Evolutionary conservation across 2,797 vertebrate genomes (phyloP), one percentile per base, ranked within the genome.

Genomic region (Triplophysa yarkandensis): DNA sequence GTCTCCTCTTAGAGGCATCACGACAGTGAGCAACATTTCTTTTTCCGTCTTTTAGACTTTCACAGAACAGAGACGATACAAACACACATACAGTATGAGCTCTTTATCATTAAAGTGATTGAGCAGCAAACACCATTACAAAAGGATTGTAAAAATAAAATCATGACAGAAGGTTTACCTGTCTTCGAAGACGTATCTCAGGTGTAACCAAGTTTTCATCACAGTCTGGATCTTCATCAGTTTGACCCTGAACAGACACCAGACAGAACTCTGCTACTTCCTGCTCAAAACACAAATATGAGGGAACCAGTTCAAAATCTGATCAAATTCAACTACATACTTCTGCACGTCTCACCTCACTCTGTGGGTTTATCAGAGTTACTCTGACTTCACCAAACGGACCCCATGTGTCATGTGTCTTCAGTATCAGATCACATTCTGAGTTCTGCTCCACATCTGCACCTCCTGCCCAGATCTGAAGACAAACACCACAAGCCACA

Each of bases 11-110:
- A 66, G 68, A 68, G 82, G 52, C 73, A 80, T 93, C 92, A 94
- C 71, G 89, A 94, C 83, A 94, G 85, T 84, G 89, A 90, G 81
- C 91, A 93, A 89, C 92, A 94, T 87, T 92, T 94, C 90, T 91
- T 92, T 92, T 93, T 93, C 85, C 87, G 92, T 88, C 85, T 90
- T 91, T 93, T 94, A 43, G 88, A 88, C 92, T 92, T 89, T 67
- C 79, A 82, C 78, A 68, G 82, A 74, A 44, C 78, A 67, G 81
- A 68, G 68, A 46, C 68, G 54, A 69, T 28, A 3, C 4, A 19
- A 54, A 62, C 63, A 72, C 21, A 82, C 50, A 80, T n/a, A 72
- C 80, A 83, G 88, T 46, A 25, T 48, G 75, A 70, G 25, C 14
- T n/a, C 19, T 10, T 19, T 19, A 48, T 21, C 16, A 13, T 48